These are phyloP conservation scores for Adela reaumurella DNA, from an alignment of 2,888 invertebrate genomes.

Conservation along the genomic window DNA sequence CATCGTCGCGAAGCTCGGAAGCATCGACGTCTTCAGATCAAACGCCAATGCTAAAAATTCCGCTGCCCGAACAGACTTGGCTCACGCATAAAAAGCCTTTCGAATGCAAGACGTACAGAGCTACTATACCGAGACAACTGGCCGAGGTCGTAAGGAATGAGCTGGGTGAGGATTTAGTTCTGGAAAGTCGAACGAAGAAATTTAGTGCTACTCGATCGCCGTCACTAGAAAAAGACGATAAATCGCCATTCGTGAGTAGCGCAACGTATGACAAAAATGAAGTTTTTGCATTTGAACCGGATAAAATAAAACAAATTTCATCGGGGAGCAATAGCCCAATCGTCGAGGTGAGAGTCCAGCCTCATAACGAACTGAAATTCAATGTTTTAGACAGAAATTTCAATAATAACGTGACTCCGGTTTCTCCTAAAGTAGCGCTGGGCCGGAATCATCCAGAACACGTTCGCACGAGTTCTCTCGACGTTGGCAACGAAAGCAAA, in stretches of 20 bases:
- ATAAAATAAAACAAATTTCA: conserved; percentile 21
- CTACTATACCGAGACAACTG: conserved; percentile 35
- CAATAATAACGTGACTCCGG: conserved; percentile 9
- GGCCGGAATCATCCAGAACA: too few relatives aligned
- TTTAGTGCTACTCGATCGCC: conserved; percentile 47
- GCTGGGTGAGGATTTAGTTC: conserved; percentile 29
- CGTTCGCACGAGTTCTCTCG: conserved; percentile 16
- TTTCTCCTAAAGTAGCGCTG: conserved; percentile 14
- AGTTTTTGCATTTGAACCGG: conserved; percentile 40
- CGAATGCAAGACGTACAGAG: conserved; percentile 33
- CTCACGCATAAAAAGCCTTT: conserved; percentile 31
- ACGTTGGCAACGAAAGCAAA: background rate
- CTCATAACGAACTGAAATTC: background rate
- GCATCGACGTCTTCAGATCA: conserved; percentile 13
- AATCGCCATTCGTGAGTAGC: conserved; percentile 34
- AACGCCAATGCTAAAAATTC: conserved; percentile 27
- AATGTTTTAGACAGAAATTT: background rate
- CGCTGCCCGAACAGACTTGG: conserved; percentile 42
- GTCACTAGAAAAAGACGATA: conserved; percentile 51
- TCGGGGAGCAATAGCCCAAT: conserved; percentile 14
- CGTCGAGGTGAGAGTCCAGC: conserved; percentile 17
- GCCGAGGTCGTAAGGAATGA: conserved; percentile 29
- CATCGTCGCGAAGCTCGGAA: background rate
- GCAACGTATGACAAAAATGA: conserved; percentile 23
- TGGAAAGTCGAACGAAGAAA: conserved; percentile 34